Evolutionary conservation across 2,113 vertebrate species (phyloP).

Genomic region (Epinephelus fuscoguttatus): DNA sequence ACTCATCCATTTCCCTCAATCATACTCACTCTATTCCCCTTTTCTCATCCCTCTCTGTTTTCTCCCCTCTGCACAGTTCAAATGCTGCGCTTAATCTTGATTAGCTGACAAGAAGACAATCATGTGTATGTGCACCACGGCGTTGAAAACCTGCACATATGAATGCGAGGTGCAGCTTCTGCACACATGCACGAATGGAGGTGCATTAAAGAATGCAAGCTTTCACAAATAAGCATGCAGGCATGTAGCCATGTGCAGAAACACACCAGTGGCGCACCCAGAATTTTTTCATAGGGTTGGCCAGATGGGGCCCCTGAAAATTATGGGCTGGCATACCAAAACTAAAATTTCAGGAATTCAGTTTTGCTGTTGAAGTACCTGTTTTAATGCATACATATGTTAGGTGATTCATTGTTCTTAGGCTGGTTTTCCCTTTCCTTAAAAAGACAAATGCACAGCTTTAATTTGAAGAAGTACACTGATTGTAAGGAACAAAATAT

Average conservation of each 20-base stretch:
- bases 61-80: slow-evolving; percentile 40
- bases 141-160: slow-evolving; percentile 12
- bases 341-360: too few relatives aligned
- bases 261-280: not conserved
- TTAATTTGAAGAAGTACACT: too few relatives aligned
- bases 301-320: too few relatives aligned
- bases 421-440: too few relatives aligned
- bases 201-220: slow-evolving; percentile 33
- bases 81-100: slow-evolving; percentile 68
- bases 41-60: slow-evolving; percentile 31
- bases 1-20: slow-evolving; percentile 75
- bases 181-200: not conserved
- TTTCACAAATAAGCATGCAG: slow-evolving; percentile 30
- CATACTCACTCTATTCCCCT: slow-evolving; percentile 53
- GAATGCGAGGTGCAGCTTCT: not conserved
- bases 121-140: not conserved
- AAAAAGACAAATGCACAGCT: too few relatives aligned
- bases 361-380: too few relatives aligned
- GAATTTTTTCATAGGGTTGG: too few relatives aligned
- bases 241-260: not conserved
- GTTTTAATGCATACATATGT: too few relatives aligned
- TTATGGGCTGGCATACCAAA: too few relatives aligned
- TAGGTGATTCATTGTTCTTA: too few relatives aligned
- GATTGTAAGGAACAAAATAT: too few relatives aligned
- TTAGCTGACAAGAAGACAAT: slow-evolving; percentile 41